phyloP scores from a whole-genome alignment of 2,888 invertebrate genomes.

The Torymus tubicola region DNA sequence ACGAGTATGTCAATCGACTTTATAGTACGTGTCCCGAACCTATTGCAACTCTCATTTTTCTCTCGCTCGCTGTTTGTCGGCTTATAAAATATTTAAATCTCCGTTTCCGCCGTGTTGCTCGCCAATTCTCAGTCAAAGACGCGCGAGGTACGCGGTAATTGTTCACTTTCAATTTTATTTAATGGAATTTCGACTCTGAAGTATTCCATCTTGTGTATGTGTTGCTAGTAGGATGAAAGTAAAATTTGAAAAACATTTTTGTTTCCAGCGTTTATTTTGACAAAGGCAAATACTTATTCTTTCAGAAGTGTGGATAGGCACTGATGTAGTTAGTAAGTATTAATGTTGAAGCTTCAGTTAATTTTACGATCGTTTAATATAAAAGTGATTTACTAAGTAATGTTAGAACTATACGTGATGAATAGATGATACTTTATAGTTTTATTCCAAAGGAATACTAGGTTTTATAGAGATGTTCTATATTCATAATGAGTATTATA shows the following conservation, averaged over 20 bases:
- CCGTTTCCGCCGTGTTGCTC: background rate
- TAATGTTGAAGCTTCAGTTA: background rate
- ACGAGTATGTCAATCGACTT: slow-evolving; percentile 5
- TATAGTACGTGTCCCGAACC: background rate
- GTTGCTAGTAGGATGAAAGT: background rate
- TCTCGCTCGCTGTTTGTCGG: background rate
- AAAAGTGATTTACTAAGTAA: background rate
- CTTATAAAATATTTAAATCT: background rate
- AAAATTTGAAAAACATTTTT: slow-evolving; percentile 5
- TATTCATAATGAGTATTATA: slow-evolving; percentile 1
- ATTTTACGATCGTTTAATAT: slow-evolving; percentile 16
- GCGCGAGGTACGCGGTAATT: background rate
- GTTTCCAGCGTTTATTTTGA: slow-evolving; percentile 11
- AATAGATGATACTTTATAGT: background rate
- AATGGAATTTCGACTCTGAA: background rate
- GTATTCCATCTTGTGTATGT: background rate
- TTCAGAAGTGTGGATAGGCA: background rate
- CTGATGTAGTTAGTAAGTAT: slow-evolving; percentile 12
- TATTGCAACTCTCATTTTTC: background rate
- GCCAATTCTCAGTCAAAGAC: too few relatives aligned
- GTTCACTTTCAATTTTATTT: background rate
- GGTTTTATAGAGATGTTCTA: background rate
- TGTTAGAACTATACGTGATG: too few relatives aligned
- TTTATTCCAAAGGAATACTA: background rate
- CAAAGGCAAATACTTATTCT: slow-evolving; percentile 8